Base-by-base conservation (phyloP, 2,113 vertebrate genomes). In the Colistium nudipinnis region DNA sequence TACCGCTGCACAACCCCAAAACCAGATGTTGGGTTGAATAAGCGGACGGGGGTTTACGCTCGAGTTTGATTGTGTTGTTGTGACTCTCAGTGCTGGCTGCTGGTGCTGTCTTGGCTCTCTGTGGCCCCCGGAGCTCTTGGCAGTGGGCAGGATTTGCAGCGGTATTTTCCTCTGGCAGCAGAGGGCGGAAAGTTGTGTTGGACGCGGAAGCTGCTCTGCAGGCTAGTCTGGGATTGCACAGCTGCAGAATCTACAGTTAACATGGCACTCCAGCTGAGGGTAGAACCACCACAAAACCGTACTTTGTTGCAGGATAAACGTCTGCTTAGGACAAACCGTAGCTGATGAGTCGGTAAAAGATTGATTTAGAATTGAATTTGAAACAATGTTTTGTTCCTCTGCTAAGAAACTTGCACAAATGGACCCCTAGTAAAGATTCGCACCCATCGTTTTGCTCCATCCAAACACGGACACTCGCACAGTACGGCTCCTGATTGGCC, bases 131-230 rank as follows among this genome's bases (percentile, higher is more conserved):
- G 44, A 59, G 80, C 57, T 73, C 53, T 68, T 80, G 64, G 69
- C 74, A 71, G 48, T 31, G 47, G n/a, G 55, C 74, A 31, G 62
- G 80, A 82, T 85, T 78, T 85, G 62, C 59, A 38, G 63, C 41
- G 82, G 78, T 84, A 84, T 87, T 87, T 91, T 88, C 80, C 80
- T 70, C 81, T 81, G 74, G 70, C 65, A 49, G 25, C 54, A 30
- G 66, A 52, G 60, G 17, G 36, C 3, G 39, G 59, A 59, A 47
- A 61, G 24, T 48, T 59, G 70, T 73, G 55, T 56, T 47, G 66
- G 62, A 70, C 63, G 79, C 64, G 56, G 62, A 61, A 53, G 31
- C n/a, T 74, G 24, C 30, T 60, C 51, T 53, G 51, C 70, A 57
- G 68, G 55, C 45, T 14, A 19, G 60, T 55, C 44, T 4, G 30